Evolutionary conservation across 1,140 invertebrate species (phyloP).

Genomic region (Thereuonema tuberculata): DNA sequence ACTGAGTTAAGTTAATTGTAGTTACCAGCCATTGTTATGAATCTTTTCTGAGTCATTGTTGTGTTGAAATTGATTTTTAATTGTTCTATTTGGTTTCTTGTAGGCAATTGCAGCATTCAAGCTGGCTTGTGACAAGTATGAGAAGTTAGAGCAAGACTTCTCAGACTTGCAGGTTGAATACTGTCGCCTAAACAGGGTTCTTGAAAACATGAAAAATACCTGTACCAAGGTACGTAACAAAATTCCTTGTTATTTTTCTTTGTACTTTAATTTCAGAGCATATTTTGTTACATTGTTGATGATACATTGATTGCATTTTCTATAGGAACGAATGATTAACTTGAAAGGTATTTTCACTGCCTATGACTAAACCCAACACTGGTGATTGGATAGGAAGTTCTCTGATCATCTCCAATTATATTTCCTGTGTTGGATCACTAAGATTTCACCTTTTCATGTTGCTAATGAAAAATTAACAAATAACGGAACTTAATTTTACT

Average conservation of each 20-base stretch:
- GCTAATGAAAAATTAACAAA: no score
- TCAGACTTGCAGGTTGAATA: slow-evolving; percentile 21
- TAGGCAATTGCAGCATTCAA: slow-evolving; percentile 27
- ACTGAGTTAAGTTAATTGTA: neutral
- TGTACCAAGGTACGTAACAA: slow-evolving; percentile 18
- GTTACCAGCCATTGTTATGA: neutral
- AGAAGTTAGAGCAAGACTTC: slow-evolving; percentile 23
- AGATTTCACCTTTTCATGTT: no score
- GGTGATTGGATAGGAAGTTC: no score
- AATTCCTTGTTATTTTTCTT: slow-evolving; percentile 5
- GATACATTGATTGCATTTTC: no score
- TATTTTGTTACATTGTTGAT: no score
- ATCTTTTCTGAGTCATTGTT: neutral
- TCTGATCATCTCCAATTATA: no score
- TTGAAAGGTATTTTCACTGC: no score
- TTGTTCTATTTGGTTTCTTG: neutral
- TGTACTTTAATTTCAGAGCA: neutral
- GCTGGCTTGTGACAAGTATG: slow-evolving; percentile 32
- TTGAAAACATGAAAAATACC: slow-evolving; percentile 21
- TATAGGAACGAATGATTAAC: no score
- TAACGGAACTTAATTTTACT: no score
- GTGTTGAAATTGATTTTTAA: neutral
- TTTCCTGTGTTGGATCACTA: no score
- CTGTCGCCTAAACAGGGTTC: slow-evolving; percentile 20
- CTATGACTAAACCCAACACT: neutral